Evolutionary conservation across 2,888 invertebrate species (phyloP), one percentile per base, ranked within the genome.

Genomic region (Neocrepidodera transversa): DNA sequence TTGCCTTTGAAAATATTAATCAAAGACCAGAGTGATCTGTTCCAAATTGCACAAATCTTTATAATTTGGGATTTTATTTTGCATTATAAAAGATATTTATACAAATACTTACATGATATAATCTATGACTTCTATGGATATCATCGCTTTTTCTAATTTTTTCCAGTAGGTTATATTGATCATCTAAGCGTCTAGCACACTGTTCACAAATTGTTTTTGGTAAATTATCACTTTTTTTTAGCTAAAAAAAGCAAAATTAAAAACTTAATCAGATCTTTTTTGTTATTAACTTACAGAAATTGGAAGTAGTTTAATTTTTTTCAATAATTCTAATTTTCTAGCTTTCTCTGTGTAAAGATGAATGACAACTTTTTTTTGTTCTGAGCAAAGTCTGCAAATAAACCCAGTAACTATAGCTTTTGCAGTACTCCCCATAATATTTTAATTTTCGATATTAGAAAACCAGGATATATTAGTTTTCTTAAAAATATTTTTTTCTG

Each of bases 321-420:
- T 87, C 26, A 91, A 87, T 66, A 93, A 83, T 73, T 86, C 84
- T 76, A 91, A 82, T 72, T 88, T 86, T 75, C 86, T 85, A 49
- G 91, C 92, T 81, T 89, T 89, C 70, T 89, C 88, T 35, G 92
- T 90, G 76, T 92, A 92, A 68, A 92, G 89, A 77, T 92, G 92
- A 69, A 92, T 87, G 54, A 92, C 92, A 72, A 87, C 87, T 76
- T 88, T 86, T 80, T 92, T 92, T 87, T 91, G 90, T 83, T 91
- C 91, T 26, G 92, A 92, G 79, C 93, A 93, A 62, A 93, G 83
- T 74, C 92, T 86, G 80, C 93, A 93, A 74, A 93, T 87, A 82
- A 91, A 93, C 68, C 92, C 92, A 50, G 91, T 89, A 73, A 92
- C 85, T 68, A 90, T 85, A 51, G 90, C 92, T 81, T 87, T 87